A percentile compares a stretch with the other conserved stretches of the same genome.
phyloP scores from a whole-genome alignment of 1,140 invertebrate species.

The Drepana arcuata region DNA sequence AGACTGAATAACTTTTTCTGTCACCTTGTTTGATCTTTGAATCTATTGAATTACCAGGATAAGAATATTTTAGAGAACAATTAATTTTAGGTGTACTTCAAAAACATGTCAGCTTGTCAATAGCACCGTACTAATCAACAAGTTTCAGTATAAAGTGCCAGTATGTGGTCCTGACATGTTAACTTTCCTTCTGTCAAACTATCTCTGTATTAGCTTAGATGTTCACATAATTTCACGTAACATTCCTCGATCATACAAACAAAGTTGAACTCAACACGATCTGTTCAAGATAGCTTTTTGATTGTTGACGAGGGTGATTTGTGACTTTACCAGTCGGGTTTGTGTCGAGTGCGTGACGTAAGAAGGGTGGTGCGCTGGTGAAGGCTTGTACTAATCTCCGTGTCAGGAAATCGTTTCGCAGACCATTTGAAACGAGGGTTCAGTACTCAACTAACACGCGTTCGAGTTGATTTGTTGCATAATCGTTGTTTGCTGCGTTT shows the following conservation, averaged over 20 bases:
- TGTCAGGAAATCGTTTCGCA: slow-evolving; percentile 71
- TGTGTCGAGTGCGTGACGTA: slow-evolving; percentile 66
- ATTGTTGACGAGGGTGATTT: slow-evolving; percentile 28
- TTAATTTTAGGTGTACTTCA: too few relatives aligned
- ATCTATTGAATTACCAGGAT: too few relatives aligned
- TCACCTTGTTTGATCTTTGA: too few relatives aligned
- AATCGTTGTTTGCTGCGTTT: slow-evolving; percentile 48
- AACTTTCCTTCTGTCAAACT: slow-evolving; percentile 67
- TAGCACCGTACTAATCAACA: slow-evolving; percentile 43
- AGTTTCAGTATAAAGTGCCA: slow-evolving; percentile 39
- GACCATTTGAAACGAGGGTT: slow-evolving; percentile 65
- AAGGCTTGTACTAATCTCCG: slow-evolving; percentile 71
- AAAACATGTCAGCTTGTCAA: slow-evolving; percentile 32
- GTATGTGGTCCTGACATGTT: slow-evolving; percentile 63
- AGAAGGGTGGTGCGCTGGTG: slow-evolving; percentile 63
- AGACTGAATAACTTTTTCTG: too few relatives aligned
- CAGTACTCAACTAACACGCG: slow-evolving; percentile 53
- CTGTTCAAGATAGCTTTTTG: slow-evolving; percentile 30
- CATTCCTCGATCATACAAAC: slow-evolving; percentile 4
- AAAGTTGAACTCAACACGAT: slow-evolving; percentile 35
- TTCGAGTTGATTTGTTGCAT: slow-evolving; percentile 57
- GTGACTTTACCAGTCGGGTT: slow-evolving; percentile 33
- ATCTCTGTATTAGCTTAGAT: slow-evolving; percentile 37
- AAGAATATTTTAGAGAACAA: too few relatives aligned
- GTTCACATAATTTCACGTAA: slow-evolving; percentile 11